These are phyloP conservation scores for Mythimna pallens DNA, from an alignment of 2,888 invertebrate genomes.

Conservation along the genomic window DNA sequence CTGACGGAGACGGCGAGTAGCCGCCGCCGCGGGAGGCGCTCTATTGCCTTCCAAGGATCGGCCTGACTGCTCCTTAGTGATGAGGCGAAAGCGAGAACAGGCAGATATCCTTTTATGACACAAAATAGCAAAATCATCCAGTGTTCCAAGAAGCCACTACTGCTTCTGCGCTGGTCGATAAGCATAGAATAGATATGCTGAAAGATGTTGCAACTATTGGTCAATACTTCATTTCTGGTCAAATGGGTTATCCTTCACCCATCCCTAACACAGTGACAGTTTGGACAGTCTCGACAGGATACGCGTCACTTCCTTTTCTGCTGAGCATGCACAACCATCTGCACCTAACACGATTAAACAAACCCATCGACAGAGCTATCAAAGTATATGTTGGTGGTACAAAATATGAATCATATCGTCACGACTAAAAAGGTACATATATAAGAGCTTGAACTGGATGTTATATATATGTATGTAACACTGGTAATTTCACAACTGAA, in stretches of 20 bases:
- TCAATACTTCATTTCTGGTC: too few relatives aligned
- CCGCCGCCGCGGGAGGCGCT: constrained; percentile 83
- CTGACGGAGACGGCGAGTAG: constrained; percentile 63
- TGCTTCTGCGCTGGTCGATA: background rate
- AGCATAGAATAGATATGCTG: background rate
- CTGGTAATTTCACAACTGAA: background rate
- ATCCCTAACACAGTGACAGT: too few relatives aligned
- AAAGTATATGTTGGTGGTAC: too few relatives aligned
- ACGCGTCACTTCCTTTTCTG: too few relatives aligned
- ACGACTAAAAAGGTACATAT: too few relatives aligned
- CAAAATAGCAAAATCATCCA: background rate
- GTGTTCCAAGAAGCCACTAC: background rate
- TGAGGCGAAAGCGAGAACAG: constrained; percentile 20
- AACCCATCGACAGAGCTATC: too few relatives aligned
- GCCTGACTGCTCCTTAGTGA: constrained; percentile 20
- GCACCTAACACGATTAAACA: too few relatives aligned
- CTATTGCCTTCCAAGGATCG: constrained; percentile 76
- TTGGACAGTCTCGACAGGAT: too few relatives aligned
- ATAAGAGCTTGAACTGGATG: background rate
- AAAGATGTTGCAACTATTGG: background rate
- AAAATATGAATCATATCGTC: too few relatives aligned
- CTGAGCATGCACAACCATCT: too few relatives aligned
- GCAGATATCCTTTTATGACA: too few relatives aligned
- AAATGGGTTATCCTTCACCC: too few relatives aligned
- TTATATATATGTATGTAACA: background rate